Evolutionary conservation across 2,888 invertebrate species (phyloP).

Genomic region (Aquatica leii): DNA sequence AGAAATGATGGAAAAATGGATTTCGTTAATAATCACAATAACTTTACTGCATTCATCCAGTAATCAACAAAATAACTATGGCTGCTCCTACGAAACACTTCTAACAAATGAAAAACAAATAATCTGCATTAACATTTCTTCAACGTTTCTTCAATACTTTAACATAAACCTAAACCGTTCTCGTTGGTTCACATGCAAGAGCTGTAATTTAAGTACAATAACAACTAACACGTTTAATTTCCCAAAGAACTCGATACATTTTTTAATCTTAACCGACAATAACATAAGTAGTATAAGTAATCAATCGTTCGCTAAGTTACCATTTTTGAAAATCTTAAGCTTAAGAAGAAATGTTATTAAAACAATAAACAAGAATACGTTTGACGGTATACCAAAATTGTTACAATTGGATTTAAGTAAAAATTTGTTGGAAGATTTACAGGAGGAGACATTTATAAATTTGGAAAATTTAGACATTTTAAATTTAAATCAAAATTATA

Average conservation of each 20-base stretch:
- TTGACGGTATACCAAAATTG: conserved; percentile 55
- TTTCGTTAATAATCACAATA: conserved; percentile 41
- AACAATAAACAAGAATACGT: conserved; percentile 55
- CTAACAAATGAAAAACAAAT: conserved; percentile 50
- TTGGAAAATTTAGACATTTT: conserved; percentile 56
- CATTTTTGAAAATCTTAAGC: conserved; percentile 54
- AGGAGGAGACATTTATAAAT: conserved; percentile 55
- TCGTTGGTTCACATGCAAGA: conserved; percentile 55
- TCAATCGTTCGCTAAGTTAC: conserved; percentile 51
- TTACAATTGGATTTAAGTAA: conserved; percentile 53
- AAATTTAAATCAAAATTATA: conserved; percentile 55
- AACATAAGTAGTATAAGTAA: conserved; percentile 49
- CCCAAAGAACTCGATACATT: conserved; percentile 52
- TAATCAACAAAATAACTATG: conserved; percentile 41
- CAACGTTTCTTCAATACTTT: conserved; percentile 51
- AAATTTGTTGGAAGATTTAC: conserved; percentile 52
- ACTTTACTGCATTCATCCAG: conserved; percentile 39
- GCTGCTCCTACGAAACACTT: conserved; percentile 48
- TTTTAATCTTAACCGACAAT: conserved; percentile 50
- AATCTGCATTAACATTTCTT: conserved; percentile 53
- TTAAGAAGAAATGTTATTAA: conserved; percentile 56
- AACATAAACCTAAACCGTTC: conserved; percentile 50
- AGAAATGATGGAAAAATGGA: conserved; percentile 55
- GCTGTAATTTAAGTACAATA: conserved; percentile 52
- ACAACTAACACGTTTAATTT: conserved; percentile 54